A percentile compares a stretch with the other conserved stretches of the same genome.
Evolutionary conservation across 2,113 vertebrate genomes (phyloP).

Genomic region (Panthera leo): DNA sequence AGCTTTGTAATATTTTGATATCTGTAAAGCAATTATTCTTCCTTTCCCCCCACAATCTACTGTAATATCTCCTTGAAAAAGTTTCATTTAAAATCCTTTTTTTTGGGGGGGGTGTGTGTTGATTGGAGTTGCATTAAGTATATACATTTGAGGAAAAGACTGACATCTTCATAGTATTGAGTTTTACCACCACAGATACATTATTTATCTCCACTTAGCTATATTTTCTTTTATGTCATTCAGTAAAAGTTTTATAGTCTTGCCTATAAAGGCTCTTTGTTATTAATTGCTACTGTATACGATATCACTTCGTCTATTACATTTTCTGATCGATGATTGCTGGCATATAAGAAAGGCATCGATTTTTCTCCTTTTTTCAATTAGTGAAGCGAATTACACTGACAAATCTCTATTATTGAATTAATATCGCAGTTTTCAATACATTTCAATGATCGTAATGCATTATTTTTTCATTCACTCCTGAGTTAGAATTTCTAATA

Average conservation of each 20-base stretch:
- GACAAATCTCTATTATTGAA: slow-evolving; percentile 15
- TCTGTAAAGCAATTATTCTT: not conserved
- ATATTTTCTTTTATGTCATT: not conserved
- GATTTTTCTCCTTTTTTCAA: slow-evolving; percentile 39
- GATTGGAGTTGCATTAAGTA: not conserved
- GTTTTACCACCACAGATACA: not conserved
- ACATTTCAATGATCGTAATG: not conserved
- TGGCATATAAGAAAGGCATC: not conserved
- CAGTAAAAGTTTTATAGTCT: slow-evolving; percentile 2
- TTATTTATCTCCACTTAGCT: not conserved
- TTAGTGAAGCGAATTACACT: slow-evolving; percentile 12
- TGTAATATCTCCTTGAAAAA: not conserved
- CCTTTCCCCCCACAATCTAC: not conserved
- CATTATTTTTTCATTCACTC: not conserved
- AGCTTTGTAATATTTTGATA: slow-evolving; percentile 29
- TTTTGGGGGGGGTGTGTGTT: no score
- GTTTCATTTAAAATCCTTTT: not conserved
- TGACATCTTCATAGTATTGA: not conserved
- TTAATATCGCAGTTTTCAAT: not conserved
- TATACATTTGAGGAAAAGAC: not conserved
- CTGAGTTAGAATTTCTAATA: slow-evolving; percentile 10
- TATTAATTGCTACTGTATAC: not conserved
- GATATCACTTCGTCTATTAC: not conserved
- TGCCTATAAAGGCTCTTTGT: not conserved
- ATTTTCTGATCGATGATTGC: slow-evolving; percentile 44